Percentiles rank a stretch among this genome's conserved stretches.
Conservation (phyloP, 2,113 vertebrate genomes). For the Mustelus asterias region DNA sequence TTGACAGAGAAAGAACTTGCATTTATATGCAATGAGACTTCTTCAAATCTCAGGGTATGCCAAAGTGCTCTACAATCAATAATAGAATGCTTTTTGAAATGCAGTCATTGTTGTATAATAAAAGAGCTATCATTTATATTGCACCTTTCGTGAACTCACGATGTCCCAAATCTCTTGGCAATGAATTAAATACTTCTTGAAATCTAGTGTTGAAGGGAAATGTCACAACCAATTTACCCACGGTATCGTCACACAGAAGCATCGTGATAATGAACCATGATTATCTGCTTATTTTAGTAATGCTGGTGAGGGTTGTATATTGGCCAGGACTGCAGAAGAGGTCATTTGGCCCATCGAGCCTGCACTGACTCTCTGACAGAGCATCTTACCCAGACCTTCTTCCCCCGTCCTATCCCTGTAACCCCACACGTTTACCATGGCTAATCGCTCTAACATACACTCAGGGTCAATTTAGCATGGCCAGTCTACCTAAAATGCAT, state of each 20-base stretch:
- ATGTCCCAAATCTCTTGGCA: background rate
- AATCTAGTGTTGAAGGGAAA: background rate
- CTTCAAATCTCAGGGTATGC: background rate
- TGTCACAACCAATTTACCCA: background rate
- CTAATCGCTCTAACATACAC: no score
- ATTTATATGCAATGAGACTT: background rate
- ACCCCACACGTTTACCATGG: no score
- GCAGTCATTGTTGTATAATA: background rate
- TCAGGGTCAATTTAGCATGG: no score
- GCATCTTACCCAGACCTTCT: no score
- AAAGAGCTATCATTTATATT: background rate
- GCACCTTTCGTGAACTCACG: background rate
- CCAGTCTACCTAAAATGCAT: no score
- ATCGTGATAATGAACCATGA: background rate
- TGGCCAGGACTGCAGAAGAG: no score
- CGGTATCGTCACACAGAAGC: background rate
- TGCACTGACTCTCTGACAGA: no score
- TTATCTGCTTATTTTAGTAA: background rate
- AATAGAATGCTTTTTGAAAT: background rate
- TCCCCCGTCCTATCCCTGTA: no score
- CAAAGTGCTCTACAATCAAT: background rate
- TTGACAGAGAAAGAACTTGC: background rate
- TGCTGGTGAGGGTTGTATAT: background rate
- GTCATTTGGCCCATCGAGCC: no score
- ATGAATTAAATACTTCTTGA: background rate